Evolutionary conservation across 2,888 invertebrate species (phyloP), one percentile per base, ranked within the genome.

Genomic region (Drosophila nigritarsus): DNA sequence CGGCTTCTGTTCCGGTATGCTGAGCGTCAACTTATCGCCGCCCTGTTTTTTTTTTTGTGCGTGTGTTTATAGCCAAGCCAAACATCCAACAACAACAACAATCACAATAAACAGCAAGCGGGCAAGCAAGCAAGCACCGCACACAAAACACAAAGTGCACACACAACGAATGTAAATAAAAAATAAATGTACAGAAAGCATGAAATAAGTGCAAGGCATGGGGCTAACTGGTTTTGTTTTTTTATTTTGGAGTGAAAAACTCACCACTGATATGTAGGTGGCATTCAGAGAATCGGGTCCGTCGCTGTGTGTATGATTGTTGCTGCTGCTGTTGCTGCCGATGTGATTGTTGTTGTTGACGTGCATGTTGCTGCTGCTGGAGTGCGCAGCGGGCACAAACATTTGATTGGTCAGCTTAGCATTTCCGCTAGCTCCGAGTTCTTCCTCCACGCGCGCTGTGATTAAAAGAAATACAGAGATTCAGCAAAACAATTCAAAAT

Each of bases 251-350:
- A 50, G 20, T 56, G 62, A 62, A 64, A 45, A 71, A 94, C 96
- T 95, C 94, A 96, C 96, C 94, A 96, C 96, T 78, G 96, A 96
- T 75, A 96, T 95, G 89, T 96, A 96, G 62, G 96, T 96, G 74
- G 96, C 95, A 84, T 95, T 94, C 71, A 94, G 87, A 27, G 94
- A 94, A 81, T 93, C 93, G 62, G 93, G 92, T 54, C 93, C 93
- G 72, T 92, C 92, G 78, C 80, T 90, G 78, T 90, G 91, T 75
- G 82, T 74, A 56, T 82, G 77, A 75, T 85, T 67, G 73, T 65
- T 73, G 72, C 59, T 78, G 75, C 54, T 27, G 54, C 36, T 34
- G 27, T 27, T 38, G 55, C 29, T 40, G 24, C 51, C 67, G 61
- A 60, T 79, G 48, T 67, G 78, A 65, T 73, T 86, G 68, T 73